These are phyloP conservation scores for Drosophila koepferae DNA, from an alignment of 2,888 invertebrate species.

Conservation along the genomic window DNA sequence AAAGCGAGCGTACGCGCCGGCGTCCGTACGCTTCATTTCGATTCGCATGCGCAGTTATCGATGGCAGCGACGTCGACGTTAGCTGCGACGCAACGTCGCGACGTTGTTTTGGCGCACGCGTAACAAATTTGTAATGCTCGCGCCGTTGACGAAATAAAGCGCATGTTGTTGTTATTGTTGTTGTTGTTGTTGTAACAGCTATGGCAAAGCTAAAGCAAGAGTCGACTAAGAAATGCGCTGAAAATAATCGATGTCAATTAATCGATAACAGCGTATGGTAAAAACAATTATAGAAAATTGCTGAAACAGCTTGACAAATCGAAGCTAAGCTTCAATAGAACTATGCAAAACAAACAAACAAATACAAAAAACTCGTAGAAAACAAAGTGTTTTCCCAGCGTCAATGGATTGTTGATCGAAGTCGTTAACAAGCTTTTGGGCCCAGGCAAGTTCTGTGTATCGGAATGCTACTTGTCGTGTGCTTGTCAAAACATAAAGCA, in stretches of 20 bases:
- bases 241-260: background rate
- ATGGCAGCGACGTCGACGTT: background rate
- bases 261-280: slow-evolving; percentile 8
- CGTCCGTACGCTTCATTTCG: slow-evolving; percentile 11
- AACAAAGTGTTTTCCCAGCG: background rate
- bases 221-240: slow-evolving; percentile 36
- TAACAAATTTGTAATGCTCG: slow-evolving; percentile 69
- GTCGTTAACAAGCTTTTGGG: slow-evolving; percentile 1
- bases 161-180: slow-evolving; percentile 13
- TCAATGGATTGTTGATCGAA: slow-evolving; percentile 7
- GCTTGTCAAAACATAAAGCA: slow-evolving; percentile 41
- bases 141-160: slow-evolving; percentile 47
- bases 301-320: no score
- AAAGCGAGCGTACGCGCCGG: slow-evolving; percentile 37
- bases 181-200: slow-evolving; percentile 1
- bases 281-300: background rate
- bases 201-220: slow-evolving; percentile 5
- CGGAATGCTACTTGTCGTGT: slow-evolving; percentile 43
- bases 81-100: slow-evolving; percentile 16
- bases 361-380: background rate
- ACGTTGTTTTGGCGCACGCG: slow-evolving; percentile 58
- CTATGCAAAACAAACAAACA: background rate
- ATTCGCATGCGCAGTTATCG: slow-evolving; percentile 27
- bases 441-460: slow-evolving; percentile 14
- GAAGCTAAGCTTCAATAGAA: background rate